Conservation (phyloP, 2,888 invertebrate species). For the Dicyrtomina minuta region DNA sequence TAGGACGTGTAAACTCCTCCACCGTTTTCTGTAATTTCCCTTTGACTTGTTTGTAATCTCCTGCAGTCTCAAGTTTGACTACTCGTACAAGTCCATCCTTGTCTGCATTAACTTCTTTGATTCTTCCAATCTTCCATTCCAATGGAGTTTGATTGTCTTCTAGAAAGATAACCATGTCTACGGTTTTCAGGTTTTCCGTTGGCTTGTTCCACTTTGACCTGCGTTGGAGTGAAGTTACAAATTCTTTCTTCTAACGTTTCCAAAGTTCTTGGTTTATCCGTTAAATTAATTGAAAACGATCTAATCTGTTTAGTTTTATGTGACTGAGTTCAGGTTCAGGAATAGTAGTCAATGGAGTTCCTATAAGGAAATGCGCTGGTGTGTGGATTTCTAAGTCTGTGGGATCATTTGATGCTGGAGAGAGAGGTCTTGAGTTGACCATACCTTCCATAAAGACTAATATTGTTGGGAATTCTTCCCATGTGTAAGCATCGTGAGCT, state of each 20-base stretch:
- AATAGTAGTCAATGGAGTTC: slow-evolving; percentile 42
- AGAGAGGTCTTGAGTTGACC: slow-evolving; percentile 53
- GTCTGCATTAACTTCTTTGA: slow-evolving; percentile 30
- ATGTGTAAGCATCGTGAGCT: slow-evolving; percentile 33
- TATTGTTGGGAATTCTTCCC: slow-evolving; percentile 47
- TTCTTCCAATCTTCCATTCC: slow-evolving; percentile 31
- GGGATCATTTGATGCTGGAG: slow-evolving; percentile 51
- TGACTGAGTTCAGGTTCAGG: slow-evolving; percentile 26
- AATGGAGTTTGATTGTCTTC: slow-evolving; percentile 29
- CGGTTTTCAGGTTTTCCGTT: slow-evolving; percentile 17
- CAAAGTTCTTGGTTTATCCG: slow-evolving; percentile 30
- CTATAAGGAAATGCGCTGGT: slow-evolving; percentile 55
- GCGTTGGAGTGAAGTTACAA: slow-evolving; percentile 29
- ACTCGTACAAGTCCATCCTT: slow-evolving; percentile 34
- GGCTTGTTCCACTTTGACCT: slow-evolving; percentile 20
- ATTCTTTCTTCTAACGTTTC: slow-evolving; percentile 37
- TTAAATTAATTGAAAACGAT: slow-evolving; percentile 28
- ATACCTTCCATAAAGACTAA: slow-evolving; percentile 49
- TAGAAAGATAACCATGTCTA: slow-evolving; percentile 35
- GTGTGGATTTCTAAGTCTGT: slow-evolving; percentile 52
- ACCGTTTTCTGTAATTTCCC: neutral
- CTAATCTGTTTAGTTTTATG: slow-evolving; percentile 25
- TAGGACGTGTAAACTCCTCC: neutral
- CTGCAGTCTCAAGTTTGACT: slow-evolving; percentile 25
- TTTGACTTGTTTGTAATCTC: neutral